A percentile compares a stretch with the other conserved stretches of the same genome.
These are phyloP conservation scores for Incurvaria masculella DNA, from an alignment of 2,888 invertebrate species.

Conservation along the genomic window DNA sequence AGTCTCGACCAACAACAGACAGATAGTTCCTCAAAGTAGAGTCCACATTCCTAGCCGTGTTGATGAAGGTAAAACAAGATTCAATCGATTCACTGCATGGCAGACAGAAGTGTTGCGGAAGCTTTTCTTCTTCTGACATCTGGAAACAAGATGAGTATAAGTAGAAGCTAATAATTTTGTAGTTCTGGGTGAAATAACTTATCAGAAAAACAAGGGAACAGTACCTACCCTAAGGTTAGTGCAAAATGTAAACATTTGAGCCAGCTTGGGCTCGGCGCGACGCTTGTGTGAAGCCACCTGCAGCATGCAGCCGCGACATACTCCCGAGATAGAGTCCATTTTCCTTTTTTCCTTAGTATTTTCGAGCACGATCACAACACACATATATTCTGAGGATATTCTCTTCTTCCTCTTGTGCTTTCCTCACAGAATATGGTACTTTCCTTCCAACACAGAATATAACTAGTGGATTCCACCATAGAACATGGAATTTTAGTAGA, in stretches of 20 bases:
- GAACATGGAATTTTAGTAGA: too few relatives aligned
- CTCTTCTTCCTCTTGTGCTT: too few relatives aligned
- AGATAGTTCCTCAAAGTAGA: constrained; percentile 2
- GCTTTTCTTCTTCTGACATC: constrained; percentile 3
- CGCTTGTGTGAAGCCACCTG: constrained; percentile 3
- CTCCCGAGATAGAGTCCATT: too few relatives aligned
- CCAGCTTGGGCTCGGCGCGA: constrained; percentile 1
- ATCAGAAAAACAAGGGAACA: too few relatives aligned
- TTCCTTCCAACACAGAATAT: too few relatives aligned
- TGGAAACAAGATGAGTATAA: background rate
- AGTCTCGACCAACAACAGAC: background rate
- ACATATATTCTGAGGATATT: too few relatives aligned
- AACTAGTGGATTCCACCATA: too few relatives aligned
- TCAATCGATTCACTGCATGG: constrained; percentile 2
- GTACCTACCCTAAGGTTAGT: constrained; percentile 6
- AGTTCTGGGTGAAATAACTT: too few relatives aligned
- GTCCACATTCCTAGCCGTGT: background rate
- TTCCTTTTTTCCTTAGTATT: too few relatives aligned
- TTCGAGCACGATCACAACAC: too few relatives aligned
- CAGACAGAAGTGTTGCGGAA: constrained; percentile 5
- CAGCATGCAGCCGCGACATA: constrained; percentile 1
- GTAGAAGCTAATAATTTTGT: background rate
- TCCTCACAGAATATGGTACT: too few relatives aligned
- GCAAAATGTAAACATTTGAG: constrained; percentile 6
- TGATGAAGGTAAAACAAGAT: constrained; percentile 3